A percentile compares a stretch with the other conserved stretches of the same genome.
Conservation (phyloP, 2,113 vertebrate genomes). For the Syrrhaptes paradoxus region DNA sequence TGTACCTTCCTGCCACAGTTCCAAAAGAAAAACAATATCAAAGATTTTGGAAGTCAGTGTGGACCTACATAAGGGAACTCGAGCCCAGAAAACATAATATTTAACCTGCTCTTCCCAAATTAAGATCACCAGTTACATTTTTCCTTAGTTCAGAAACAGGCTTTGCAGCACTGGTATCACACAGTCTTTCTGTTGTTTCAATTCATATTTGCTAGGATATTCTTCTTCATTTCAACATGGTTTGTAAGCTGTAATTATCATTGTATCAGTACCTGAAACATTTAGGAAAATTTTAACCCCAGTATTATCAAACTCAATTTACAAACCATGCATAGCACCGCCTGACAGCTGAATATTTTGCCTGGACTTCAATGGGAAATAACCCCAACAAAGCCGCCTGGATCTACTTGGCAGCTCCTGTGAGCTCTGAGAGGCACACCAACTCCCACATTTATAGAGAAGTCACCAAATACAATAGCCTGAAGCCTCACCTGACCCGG, state of each 20-base stretch:
- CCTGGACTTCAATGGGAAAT: background rate
- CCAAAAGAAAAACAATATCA: background rate
- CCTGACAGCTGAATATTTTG: background rate
- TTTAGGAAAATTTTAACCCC: background rate
- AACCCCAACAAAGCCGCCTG: background rate
- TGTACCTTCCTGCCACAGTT: background rate
- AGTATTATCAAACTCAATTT: background rate
- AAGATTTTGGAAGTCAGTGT: background rate
- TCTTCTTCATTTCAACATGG: background rate
- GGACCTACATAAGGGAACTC: background rate
- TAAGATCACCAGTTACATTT: background rate
- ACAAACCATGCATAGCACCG: rapidly evolving
- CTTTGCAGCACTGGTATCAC: background rate
- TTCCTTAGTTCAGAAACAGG: background rate
- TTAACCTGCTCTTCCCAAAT: background rate
- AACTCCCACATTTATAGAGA: background rate
- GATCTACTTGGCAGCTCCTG: background rate
- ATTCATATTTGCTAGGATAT: background rate
- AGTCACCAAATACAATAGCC: background rate
- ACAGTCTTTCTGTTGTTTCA: background rate
- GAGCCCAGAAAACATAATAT: background rate
- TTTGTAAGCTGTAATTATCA: background rate
- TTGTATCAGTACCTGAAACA: background rate
- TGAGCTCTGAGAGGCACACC: background rate
- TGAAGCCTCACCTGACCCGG: background rate